phyloP scores from a whole-genome alignment of 2,888 invertebrate species.

The Anaspis maculata region DNA sequence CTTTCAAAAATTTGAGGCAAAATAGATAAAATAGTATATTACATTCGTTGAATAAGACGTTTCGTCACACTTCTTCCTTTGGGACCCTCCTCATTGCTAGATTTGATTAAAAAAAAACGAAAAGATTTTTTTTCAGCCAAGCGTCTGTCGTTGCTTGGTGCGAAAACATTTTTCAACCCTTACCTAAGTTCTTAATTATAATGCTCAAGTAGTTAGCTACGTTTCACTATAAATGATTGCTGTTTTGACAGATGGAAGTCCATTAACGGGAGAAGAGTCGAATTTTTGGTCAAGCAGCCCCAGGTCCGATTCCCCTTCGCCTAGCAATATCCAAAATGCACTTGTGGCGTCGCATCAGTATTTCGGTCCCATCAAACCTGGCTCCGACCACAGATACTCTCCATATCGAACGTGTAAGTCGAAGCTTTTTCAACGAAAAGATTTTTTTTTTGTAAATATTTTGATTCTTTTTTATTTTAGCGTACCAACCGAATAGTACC shows the following conservation, averaged over 20 bases:
- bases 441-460: neutral
- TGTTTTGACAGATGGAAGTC: constrained; percentile 27
- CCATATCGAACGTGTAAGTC: constrained; percentile 24
- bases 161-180: too few relatives aligned
- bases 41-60: too few relatives aligned
- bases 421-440: neutral
- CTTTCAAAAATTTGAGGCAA: too few relatives aligned
- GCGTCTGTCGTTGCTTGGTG: too few relatives aligned
- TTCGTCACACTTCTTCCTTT: too few relatives aligned
- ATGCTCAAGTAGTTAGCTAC: too few relatives aligned
- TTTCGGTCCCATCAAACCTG: constrained; percentile 3
- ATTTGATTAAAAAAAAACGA: too few relatives aligned
- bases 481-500: constrained; percentile 6
- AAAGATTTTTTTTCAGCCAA: too few relatives aligned
- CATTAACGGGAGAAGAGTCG: constrained; percentile 32
- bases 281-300: constrained; percentile 39
- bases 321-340: constrained; percentile 26
- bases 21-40: too few relatives aligned
- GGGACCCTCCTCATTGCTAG: too few relatives aligned
- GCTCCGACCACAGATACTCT: constrained; percentile 16
- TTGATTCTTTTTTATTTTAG: constrained; percentile 3
- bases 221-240: too few relatives aligned
- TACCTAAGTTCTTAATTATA: too few relatives aligned
- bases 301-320: constrained; percentile 36
- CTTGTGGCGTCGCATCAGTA: constrained; percentile 27